Percentiles rank a stretch among this genome's conserved stretches.
These are phyloP conservation scores for Scaptomyza polygonia DNA, from an alignment of 2,888 invertebrate species.

Conservation along the genomic window DNA sequence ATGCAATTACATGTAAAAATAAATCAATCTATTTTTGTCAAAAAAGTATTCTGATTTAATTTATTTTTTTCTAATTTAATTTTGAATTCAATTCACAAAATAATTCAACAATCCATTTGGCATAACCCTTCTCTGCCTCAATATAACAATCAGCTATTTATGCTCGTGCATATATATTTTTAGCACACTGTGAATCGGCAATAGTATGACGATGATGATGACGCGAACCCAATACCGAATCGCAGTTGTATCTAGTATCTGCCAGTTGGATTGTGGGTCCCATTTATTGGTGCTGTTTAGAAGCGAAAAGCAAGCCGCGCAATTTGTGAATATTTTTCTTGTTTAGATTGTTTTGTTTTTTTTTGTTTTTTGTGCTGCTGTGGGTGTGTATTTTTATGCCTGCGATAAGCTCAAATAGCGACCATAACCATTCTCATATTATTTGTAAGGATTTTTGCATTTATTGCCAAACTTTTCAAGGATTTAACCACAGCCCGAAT, in stretches of 20 bases:
- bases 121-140: too few species aligned
- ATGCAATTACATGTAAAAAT: too few species aligned
- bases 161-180: background rate
- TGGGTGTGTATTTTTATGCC: constrained; percentile 64
- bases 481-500: constrained; percentile 62
- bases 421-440: constrained; percentile 77
- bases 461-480: constrained; percentile 75
- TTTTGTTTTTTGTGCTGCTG: constrained; percentile 58
- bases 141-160: background rate
- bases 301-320: constrained; percentile 66
- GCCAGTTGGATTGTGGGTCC: constrained; percentile 46
- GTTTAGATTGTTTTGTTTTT: constrained; percentile 77
- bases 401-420: constrained; percentile 74
- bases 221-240: constrained; percentile 37
- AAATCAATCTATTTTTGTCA: too few species aligned
- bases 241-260: constrained; percentile 13
- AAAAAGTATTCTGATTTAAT: too few species aligned
- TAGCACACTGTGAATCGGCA: constrained; percentile 45
- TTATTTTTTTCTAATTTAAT: too few species aligned
- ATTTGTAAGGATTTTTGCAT: constrained; percentile 81
- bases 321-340: constrained; percentile 77
- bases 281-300: constrained; percentile 64
- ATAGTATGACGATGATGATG: constrained; percentile 41
- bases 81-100: too few species aligned
- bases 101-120: too few species aligned